These are phyloP conservation scores for Todiramphus saurophagus DNA, from an alignment of 2,113 vertebrate species.

Conservation along the genomic window DNA sequence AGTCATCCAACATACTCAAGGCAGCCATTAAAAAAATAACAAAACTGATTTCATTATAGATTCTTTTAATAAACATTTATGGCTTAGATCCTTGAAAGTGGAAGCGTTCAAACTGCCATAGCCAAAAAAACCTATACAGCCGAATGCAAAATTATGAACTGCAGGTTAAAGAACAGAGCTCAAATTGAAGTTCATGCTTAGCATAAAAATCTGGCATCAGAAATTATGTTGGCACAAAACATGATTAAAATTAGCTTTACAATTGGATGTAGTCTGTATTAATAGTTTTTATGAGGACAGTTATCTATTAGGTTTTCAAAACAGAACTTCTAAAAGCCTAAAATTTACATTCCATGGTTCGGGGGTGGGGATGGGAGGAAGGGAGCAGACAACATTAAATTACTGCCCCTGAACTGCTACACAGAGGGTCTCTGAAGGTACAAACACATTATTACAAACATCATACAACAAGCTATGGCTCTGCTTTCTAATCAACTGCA, in stretches of 20 bases:
- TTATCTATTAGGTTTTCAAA: conserved; percentile 61
- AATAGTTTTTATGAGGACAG: conserved; percentile 58
- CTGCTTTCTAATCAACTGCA: conserved; percentile 9
- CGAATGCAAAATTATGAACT: conserved; percentile 62
- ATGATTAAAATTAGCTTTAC: conserved; percentile 60
- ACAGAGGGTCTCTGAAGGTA: neutral
- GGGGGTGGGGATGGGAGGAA: neutral
- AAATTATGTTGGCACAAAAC: conserved; percentile 56
- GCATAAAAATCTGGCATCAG: conserved; percentile 62
- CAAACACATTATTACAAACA: neutral
- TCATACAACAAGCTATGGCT: neutral
- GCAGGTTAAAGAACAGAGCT: conserved; percentile 57
- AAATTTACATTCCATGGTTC: conserved; percentile 39
- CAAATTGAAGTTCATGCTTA: conserved; percentile 45
- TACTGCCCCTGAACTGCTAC: conserved; percentile 12
- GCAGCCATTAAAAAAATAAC: conserved; percentile 88
- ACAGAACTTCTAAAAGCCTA: conserved; percentile 61
- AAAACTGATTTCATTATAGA: conserved; percentile 90
- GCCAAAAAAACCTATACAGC: conserved; percentile 52
- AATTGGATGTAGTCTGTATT: conserved; percentile 53
- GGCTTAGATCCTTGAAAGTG: conserved; percentile 80
- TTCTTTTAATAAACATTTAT: conserved; percentile 89
- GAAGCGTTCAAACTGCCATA: conserved; percentile 73
- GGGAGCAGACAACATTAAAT: neutral
- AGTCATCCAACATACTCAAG: conserved; percentile 81